Evolutionary conservation across 2,888 invertebrate species (phyloP).

Genomic region (Coenonympha glycerion): DNA sequence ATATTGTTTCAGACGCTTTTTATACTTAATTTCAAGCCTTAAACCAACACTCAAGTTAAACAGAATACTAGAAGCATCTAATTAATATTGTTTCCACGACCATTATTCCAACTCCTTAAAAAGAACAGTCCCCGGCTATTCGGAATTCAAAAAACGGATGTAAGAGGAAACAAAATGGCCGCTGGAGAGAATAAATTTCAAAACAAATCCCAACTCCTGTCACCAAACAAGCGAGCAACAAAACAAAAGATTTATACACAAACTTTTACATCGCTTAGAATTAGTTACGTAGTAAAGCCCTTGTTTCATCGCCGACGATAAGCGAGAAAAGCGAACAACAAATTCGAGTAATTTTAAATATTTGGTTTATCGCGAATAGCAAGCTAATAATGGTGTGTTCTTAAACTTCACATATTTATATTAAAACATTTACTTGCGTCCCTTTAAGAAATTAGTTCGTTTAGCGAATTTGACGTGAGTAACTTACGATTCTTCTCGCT

Average conservation of each 20-base stretch:
- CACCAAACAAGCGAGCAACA: slow-evolving; percentile 55
- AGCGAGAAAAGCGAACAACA: too few species aligned
- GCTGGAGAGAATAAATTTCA: slow-evolving; percentile 58
- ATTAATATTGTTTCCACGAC: slow-evolving; percentile 25
- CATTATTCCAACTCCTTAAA: slow-evolving; percentile 26
- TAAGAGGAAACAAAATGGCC: slow-evolving; percentile 57
- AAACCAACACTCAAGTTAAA: too few species aligned
- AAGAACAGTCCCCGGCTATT: slow-evolving; percentile 33
- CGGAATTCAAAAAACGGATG: slow-evolving; percentile 67
- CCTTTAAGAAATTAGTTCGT: too few species aligned
- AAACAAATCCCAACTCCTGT: slow-evolving; percentile 66
- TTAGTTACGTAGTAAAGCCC: slow-evolving; percentile 43
- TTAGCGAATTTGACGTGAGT: too few species aligned
- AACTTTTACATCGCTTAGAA: slow-evolving; percentile 57
- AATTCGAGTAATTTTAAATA: too few species aligned
- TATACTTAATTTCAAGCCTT: too few species aligned
- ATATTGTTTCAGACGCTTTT: background rate
- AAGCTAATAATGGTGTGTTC: too few species aligned
- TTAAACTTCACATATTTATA: too few species aligned
- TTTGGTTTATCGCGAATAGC: too few species aligned
- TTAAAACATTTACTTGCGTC: too few species aligned
- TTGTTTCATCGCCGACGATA: too few species aligned
- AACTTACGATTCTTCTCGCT: too few species aligned
- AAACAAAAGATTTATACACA: slow-evolving; percentile 68
- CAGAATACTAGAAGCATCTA: background rate